Conservation (phyloP, 92 coral and sea anemone species). For the Actinernus sp. region DNA sequence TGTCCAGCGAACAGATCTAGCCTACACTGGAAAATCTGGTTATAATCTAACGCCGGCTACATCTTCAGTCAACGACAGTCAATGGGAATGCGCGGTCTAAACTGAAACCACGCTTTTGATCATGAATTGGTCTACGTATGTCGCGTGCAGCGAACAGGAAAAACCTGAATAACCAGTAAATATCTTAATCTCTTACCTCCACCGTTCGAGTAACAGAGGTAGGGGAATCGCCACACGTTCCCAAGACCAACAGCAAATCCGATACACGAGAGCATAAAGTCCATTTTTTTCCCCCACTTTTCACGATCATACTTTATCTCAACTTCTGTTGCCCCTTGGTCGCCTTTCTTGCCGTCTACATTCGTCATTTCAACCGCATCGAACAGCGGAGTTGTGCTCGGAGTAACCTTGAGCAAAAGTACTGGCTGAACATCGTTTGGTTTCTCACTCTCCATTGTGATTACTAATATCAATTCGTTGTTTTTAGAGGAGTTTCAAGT, state of each 20-base stretch:
- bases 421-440: slow-evolving; percentile 23
- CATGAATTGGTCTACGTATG: no score
- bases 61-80: no score
- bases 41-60: no score
- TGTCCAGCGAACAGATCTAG: no score
- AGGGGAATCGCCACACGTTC: slow-evolving; percentile 68
- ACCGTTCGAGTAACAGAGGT: slow-evolving; percentile 56
- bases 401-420: slow-evolving; percentile 29
- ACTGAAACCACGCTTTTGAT: no score
- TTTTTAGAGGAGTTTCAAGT: slow-evolving; percentile 19
- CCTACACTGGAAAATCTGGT: no score
- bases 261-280: slow-evolving; percentile 54
- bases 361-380: slow-evolving; percentile 28
- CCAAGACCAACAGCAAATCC: slow-evolving; percentile 70
- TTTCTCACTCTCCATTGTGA: no score
- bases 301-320: slow-evolving; percentile 23
- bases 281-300: slow-evolving; percentile 41
- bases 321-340: background rate
- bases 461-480: no score
- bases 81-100: no score
- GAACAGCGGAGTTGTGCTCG: slow-evolving; percentile 44
- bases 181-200: slow-evolving; percentile 75
- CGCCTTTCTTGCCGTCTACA: background rate
- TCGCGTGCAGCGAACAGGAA: no score
- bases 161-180: no score